A percentile compares a stretch with the other conserved stretches of the same genome.
Evolutionary conservation across 2,888 invertebrate species (phyloP).

Genomic region (Drosophila cyrtoloma): DNA sequence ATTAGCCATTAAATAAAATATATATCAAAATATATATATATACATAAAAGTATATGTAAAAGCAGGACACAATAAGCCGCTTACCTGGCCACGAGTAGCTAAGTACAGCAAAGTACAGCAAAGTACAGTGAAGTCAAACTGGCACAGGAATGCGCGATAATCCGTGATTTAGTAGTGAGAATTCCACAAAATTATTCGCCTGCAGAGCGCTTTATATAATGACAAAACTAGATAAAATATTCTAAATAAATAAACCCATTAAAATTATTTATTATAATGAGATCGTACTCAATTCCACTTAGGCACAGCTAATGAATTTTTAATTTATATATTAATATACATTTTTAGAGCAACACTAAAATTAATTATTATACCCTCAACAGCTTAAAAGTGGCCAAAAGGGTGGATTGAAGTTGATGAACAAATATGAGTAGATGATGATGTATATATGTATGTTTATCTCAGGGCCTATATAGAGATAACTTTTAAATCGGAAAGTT

Average conservation of each 20-base stretch:
- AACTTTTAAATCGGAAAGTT: not conserved
- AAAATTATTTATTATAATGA: not conserved
- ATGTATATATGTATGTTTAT: not conserved
- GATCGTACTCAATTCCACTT: conserved; percentile 4
- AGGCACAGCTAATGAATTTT: conserved; percentile 35
- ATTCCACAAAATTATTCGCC: not conserved
- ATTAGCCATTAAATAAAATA: not conserved
- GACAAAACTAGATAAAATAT: not conserved
- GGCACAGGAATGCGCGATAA: not conserved
- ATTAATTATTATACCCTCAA: conserved; percentile 3
- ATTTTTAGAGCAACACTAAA: not conserved
- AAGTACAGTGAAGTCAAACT: not conserved
- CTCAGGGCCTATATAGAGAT: not conserved
- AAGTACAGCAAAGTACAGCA: not conserved
- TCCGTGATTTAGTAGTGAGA: conserved; percentile 12
- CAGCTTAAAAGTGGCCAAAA: not conserved
- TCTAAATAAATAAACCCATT: not conserved
- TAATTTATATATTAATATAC: conserved; percentile 39
- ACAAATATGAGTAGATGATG: not conserved
- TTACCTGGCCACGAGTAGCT: conserved; percentile 9
- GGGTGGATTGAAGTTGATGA: not conserved
- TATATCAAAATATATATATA: not conserved
- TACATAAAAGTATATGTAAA: not conserved
- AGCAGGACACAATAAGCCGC: not conserved
- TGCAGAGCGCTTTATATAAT: not conserved